phyloP scores from a whole-genome alignment of 1,140 invertebrate genomes.

The Drosophila jambulina region DNA sequence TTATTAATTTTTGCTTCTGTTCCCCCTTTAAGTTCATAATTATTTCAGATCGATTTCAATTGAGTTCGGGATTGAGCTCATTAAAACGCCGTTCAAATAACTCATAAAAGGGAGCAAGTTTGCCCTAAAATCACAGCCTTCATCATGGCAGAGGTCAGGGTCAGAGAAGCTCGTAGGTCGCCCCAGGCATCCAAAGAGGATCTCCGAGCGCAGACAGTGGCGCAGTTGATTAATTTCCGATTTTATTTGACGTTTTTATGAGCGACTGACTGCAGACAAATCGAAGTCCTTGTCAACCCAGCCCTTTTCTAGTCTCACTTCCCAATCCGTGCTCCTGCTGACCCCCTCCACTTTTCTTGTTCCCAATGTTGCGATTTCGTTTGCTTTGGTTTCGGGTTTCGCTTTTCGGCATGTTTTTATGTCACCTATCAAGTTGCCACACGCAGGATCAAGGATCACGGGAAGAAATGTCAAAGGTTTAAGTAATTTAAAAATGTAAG shows the following conservation, averaged over 20 bases:
- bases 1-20: neutral
- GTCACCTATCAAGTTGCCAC: conserved; percentile 41
- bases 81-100: conserved; percentile 30
- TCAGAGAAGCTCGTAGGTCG: conserved; percentile 33
- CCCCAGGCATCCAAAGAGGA: neutral
- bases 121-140: conserved; percentile 4
- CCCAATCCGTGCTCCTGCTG: neutral
- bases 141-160: conserved; percentile 9
- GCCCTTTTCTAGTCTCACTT: neutral
- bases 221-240: conserved; percentile 67
- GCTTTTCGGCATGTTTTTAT: conserved; percentile 36
- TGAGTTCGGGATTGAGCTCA: conserved; percentile 16
- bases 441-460: conserved; percentile 25
- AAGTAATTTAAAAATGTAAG: neutral
- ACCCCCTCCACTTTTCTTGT: neutral
- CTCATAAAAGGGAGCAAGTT: neutral
- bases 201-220: conserved; percentile 25
- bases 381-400: conserved; percentile 39
- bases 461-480: neutral
- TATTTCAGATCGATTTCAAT: conserved; percentile 10
- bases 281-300: neutral
- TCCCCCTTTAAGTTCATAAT: neutral
- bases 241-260: conserved; percentile 76
- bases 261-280: conserved; percentile 34
- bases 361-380: conserved; percentile 36